These are phyloP conservation scores for Nomada fucata DNA, from an alignment of 2,888 invertebrate genomes.

Conservation along the genomic window DNA sequence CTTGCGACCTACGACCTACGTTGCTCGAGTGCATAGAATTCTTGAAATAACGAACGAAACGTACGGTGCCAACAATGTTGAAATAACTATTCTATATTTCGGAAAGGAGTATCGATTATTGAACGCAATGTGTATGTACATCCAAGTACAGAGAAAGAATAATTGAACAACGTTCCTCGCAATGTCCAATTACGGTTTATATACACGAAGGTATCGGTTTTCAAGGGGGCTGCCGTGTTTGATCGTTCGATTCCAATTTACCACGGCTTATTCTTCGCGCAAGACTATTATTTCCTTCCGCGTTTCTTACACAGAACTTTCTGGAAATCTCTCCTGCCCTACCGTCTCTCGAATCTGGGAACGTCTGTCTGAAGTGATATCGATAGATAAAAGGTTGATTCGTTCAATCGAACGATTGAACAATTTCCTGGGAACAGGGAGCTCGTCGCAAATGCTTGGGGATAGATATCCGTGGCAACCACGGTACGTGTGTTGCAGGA, in stretches of 20 bases:
- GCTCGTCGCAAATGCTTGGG: constrained; percentile 39
- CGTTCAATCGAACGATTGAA: constrained; percentile 46
- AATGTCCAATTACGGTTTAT: constrained; percentile 37
- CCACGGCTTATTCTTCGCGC: constrained; percentile 38
- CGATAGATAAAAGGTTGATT: constrained; percentile 50
- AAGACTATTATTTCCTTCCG: constrained; percentile 44
- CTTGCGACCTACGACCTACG: not conserved
- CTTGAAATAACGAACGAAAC: no score
- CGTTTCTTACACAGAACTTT: constrained; percentile 40
- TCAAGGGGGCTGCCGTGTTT: constrained; percentile 1
- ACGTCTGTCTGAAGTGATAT: constrained; percentile 28
- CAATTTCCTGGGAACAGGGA: constrained; percentile 49
- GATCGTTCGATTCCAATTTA: constrained; percentile 53
- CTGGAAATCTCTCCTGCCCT: constrained; percentile 8
- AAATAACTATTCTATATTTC: no score
- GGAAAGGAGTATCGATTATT: no score
- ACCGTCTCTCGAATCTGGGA: not conserved
- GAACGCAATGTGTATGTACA: not conserved
- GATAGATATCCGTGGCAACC: constrained; percentile 39
- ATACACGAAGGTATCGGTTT: constrained; percentile 17
- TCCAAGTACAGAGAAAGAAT: not conserved
- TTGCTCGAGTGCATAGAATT: not conserved
- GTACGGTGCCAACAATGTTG: no score
- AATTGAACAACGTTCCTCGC: constrained; percentile 12
- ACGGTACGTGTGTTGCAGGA: constrained; percentile 12